A percentile compares a stretch with the other conserved stretches of the same genome.
phyloP scores from a whole-genome alignment of 1,140 invertebrate species.

The Eupristina koningsbergeri region DNA sequence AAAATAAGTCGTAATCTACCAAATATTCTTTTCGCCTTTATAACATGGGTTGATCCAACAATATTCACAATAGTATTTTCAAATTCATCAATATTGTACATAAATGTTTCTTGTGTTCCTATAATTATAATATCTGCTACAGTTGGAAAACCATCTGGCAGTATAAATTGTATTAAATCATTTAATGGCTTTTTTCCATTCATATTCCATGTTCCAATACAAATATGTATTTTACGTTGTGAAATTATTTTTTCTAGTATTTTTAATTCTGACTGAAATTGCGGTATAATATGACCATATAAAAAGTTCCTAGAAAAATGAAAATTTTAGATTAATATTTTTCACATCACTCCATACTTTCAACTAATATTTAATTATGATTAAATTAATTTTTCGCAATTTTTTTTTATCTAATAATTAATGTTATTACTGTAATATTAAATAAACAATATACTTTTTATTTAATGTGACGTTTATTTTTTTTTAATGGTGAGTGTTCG shows the following conservation, averaged over 20 bases:
- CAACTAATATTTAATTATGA: too few species aligned
- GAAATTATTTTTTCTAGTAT: conserved; percentile 91
- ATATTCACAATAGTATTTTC: conserved; percentile 93
- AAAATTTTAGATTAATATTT: not conserved
- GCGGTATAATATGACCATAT: conserved; percentile 82
- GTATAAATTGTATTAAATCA: conserved; percentile 90
- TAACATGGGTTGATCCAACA: conserved; percentile 90
- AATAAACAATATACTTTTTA: too few species aligned
- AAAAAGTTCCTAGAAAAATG: conserved; percentile 82
- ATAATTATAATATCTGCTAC: conserved; percentile 93
- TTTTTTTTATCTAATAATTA: too few species aligned
- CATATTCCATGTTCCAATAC: conserved; percentile 97
- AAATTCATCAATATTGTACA: conserved; percentile 87
- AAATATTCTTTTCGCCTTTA: conserved; percentile 72
- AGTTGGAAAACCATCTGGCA: conserved; percentile 86
- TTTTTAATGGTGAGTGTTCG: too few species aligned
- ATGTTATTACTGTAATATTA: too few species aligned
- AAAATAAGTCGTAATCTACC: conserved; percentile 90
- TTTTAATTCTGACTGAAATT: conserved; percentile 84
- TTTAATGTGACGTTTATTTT: too few species aligned
- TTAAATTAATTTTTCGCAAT: too few species aligned
- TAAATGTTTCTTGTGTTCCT: conserved; percentile 92
- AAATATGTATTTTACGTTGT: conserved; percentile 87
- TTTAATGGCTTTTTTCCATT: conserved; percentile 86
- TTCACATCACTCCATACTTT: too few species aligned